Percentiles rank a stretch among this genome's conserved stretches.
Evolutionary conservation across 2,113 vertebrate species (phyloP).

Genomic region (Alexandromys fortis): DNA sequence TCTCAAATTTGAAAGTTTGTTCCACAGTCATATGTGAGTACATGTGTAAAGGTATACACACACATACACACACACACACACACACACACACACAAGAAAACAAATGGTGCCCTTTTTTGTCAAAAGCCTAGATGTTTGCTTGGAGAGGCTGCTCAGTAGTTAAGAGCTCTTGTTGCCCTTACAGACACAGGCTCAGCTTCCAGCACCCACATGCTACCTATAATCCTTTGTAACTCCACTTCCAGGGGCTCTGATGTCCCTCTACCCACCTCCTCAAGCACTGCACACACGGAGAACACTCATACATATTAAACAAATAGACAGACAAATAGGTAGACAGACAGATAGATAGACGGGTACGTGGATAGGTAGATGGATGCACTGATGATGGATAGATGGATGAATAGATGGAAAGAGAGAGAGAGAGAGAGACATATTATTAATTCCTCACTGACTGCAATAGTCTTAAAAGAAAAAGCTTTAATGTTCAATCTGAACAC

Average conservation of each 20-base stretch:
- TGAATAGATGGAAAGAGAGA: background rate
- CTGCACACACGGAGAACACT: background rate
- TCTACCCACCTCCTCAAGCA: background rate
- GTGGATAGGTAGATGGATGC: no score
- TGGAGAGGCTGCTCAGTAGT: background rate
- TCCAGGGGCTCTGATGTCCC: background rate
- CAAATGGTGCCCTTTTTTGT: background rate
- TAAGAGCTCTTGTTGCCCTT: background rate
- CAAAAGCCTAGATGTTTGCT: background rate
- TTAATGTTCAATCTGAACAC: background rate
- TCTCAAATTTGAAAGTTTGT: constrained; percentile 29
- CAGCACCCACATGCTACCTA: background rate
- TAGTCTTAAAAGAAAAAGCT: background rate
- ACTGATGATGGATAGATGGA: no score
- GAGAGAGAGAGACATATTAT: no score
- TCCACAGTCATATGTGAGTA: background rate
- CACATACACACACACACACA: background rate
- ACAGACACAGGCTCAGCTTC: background rate
- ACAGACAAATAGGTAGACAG: background rate
- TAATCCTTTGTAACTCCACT: background rate
- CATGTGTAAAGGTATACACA: no score
- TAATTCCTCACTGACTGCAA: background rate
- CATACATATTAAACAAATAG: background rate
- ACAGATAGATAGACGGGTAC: no score
- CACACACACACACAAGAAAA: background rate